These are phyloP conservation scores for Pandemis cinnamomeana DNA, from an alignment of 2,888 invertebrate species.

Conservation along the genomic window DNA sequence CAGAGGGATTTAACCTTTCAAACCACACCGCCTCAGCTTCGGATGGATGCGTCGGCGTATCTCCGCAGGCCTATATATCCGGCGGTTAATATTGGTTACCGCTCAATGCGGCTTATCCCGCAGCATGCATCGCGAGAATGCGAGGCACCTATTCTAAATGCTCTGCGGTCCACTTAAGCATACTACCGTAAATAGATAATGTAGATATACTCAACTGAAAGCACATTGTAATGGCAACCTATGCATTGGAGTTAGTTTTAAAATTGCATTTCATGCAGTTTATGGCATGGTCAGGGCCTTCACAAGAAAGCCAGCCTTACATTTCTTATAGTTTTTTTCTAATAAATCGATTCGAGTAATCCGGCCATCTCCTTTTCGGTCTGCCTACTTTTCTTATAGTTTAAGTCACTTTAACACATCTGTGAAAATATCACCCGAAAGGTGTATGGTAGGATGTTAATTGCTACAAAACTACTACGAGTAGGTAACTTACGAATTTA, in stretches of 20 bases:
- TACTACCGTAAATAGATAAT: not conserved
- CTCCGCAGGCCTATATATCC: not conserved
- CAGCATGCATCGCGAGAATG: not conserved
- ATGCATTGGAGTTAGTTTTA: not conserved
- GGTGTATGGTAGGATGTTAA: too few relatives aligned
- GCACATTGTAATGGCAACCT: not conserved
- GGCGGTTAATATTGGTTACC: conserved; percentile 3
- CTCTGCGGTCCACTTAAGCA: not conserved
- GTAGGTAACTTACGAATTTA: too few relatives aligned
- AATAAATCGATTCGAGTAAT: too few relatives aligned
- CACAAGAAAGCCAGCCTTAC: too few relatives aligned
- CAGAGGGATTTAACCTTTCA: not conserved
- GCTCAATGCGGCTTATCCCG: not conserved
- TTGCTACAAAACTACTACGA: too few relatives aligned
- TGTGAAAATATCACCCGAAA: too few relatives aligned
- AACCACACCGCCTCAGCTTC: conserved; percentile 1
- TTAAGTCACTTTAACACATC: too few relatives aligned
- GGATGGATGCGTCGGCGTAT: not conserved
- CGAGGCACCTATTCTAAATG: not conserved
- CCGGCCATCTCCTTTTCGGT: too few relatives aligned
- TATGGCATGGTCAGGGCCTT: too few relatives aligned
- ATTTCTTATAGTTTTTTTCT: too few relatives aligned
- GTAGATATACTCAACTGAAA: not conserved
- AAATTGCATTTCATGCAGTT: too few relatives aligned
- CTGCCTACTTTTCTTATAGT: too few relatives aligned